Base-by-base conservation (phyloP, 1,140 invertebrate species). In the Monochamus saltuarius region DNA sequence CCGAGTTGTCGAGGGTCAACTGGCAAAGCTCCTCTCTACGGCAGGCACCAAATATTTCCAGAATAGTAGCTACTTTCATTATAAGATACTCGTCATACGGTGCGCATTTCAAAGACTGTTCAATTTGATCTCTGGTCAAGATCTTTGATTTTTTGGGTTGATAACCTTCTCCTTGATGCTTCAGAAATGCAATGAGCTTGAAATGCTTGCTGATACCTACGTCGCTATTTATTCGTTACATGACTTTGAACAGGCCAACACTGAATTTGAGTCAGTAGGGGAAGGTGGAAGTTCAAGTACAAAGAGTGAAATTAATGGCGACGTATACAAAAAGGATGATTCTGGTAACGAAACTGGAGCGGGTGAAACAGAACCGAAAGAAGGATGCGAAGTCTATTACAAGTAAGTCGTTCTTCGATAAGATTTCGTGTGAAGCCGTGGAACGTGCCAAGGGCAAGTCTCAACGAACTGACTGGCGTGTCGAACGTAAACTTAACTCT, bases 351-450 rank as follows among this genome's bases (percentile, higher is more conserved):
- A 91, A 71, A 90, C 88, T n/a, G 88, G 86, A 22, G 87, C 87
- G 53, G 89, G 89, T 8, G 89, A 91, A 71, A 83, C 85, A 42
- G 88, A 90, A 71, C 84, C 83, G 2, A 88, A 92, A 61, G 90
- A 92, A 45, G 88, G 90, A 39, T 78, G 82, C n/a, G 82, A 83
- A 64, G 84, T 87, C 51, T 87, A 85, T 75, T 99, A 99, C 77
- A 92, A 86, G 86, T 60, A 97, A 97, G 78, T 98, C 95, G 46
- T 99, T 99, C 85, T 99, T 99, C 80, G 97, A 99, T 79, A 96
- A 92, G 71, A 99, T 99, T 69, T 97, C 94, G 64, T 99, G 97
- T 80, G 97, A 99, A 78, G 92, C 97, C 64, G 89, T 95, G 37
- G 95, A 99, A 76, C 82, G 85, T 66, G 84, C 83, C 53, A 85